Base-by-base conservation (phyloP, 2,797 vertebrate species). In the Meda fulgida region DNA sequence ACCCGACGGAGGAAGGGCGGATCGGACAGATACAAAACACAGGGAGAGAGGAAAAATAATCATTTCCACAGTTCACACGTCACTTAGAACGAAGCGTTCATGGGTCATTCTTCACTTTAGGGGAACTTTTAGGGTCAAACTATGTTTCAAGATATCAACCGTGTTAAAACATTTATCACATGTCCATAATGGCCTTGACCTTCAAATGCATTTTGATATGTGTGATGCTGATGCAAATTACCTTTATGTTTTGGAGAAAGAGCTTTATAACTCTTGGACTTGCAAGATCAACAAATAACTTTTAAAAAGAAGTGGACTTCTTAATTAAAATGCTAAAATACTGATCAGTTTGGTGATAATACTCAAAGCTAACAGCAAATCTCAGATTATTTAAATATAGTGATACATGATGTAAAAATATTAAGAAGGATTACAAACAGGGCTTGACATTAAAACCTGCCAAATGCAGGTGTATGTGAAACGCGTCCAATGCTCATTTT, bases 41-140 rank as follows among this genome's bases (percentile, higher is more conserved):
- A 38, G 29, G 60, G 46, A 79, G 53, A 53, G 60, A 83, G 55
- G 69, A 19, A 70, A 23, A 43, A 70, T 0, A 53, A 55, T 77
- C n/a, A 77, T 16, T 76, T 69, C 67, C 63, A 77, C 72, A 83
- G 31, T 78, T 36, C 34, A 77, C 11, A 1, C 9, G 48, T 48
- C 53, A 16, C n/a, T 23, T 2, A 34, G 19, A 21, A 18, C 0
- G 14, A 82, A 55, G 63, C 8, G 18, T 48, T 82, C 58, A 65
- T 48, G 14, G 13, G 31, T 4, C 19, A 36, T 9, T 76, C 6
- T 36, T 55, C 51, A 38, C 21, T 38, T 76, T 18, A 11, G 23
- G 55, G 55, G 9, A 55, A 58, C 9, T n/a, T 58, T n/a, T 58
- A 5, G n/a, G n/a, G 23, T 34, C 29, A 75, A 21, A 53, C 2